Percentiles rank a stretch among this genome's conserved stretches.
Evolutionary conservation across 2,797 vertebrate species (phyloP).

Genomic region (Varecia variegata): DNA sequence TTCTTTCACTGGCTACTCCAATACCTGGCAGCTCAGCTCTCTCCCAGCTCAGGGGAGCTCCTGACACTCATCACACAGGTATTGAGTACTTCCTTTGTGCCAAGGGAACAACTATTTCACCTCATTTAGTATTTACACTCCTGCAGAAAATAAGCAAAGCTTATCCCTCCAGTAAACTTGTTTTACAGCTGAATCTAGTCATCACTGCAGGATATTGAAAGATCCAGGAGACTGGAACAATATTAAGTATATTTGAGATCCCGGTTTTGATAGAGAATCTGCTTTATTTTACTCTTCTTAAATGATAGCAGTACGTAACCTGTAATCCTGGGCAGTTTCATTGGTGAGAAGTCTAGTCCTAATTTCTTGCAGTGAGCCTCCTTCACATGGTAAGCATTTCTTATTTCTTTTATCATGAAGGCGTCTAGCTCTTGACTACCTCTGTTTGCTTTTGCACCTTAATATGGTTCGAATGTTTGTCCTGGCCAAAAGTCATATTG

Average conservation of each 20-base stretch:
- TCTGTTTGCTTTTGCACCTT: neutral
- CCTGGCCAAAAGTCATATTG: neutral
- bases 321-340: neutral
- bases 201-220: too few species aligned
- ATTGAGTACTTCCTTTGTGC: neutral
- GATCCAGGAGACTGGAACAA: neutral
- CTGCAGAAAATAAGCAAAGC: neutral
- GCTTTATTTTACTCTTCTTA: too few species aligned
- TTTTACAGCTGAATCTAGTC: neutral
- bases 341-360: neutral
- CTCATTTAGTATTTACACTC: neutral
- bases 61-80: neutral
- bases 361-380: neutral
- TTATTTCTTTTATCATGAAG: neutral
- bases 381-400: neutral
- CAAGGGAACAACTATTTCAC: neutral
- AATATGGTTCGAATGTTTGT: neutral
- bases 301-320: neutral
- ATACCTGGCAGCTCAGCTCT: neutral
- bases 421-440: neutral
- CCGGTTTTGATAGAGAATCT: neutral
- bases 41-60: neutral
- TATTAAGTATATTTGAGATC: neutral
- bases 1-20: neutral
- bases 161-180: neutral